Evolutionary conservation across 2,797 vertebrate species (phyloP), one percentile per base, ranked within the genome.

Genomic region (Euphonia xanthogaster): DNA sequence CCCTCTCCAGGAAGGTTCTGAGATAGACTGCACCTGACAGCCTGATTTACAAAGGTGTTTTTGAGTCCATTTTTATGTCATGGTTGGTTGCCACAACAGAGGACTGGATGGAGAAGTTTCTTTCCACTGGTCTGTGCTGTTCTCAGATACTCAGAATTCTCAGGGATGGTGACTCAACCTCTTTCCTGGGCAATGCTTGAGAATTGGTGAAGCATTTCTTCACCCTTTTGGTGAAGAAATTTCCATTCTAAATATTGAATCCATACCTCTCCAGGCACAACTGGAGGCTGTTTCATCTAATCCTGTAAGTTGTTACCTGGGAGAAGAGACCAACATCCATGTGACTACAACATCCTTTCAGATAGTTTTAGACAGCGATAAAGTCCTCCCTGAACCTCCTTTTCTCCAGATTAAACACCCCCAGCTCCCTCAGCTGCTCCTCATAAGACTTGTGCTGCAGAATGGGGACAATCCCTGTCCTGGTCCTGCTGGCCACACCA

Each of bases 21-120:
- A 35, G 28, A 47, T 10, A 74, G 53, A 75, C 39, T 71, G 27
- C 23, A 71, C 21, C 86, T 86, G 60, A 61, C 86, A 83, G 47
- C 17, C 75, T 93, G 68, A 87, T 93, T 89, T 89, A 85, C 78
- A 82, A 67, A 89, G 75, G 84, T 89, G 53, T 18, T 87, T 95
- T 93, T 85, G 77, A 82, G 55, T n/a, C 77, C 24, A 51, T 82
- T 74, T 5, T 4, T 31, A 24, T 48, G 33, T 53, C 3, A 0
- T 31, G 20, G 15, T 70, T 74, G 27, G 60, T 70, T 80, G 63
- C 27, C 21, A 2, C 57, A 73, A 42, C 27, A 94, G 40, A 91
- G 10, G 9, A 74, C 48, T 61, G 71, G 53, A 67, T 79, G 51
- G 4, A 5, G 76, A 87, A 89, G 78, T 28, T 80, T 82, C 67